Percentiles rank a stretch among this genome's conserved stretches.
phyloP scores from a whole-genome alignment of 2,113 vertebrate species.

The Actenoides hombroni region DNA sequence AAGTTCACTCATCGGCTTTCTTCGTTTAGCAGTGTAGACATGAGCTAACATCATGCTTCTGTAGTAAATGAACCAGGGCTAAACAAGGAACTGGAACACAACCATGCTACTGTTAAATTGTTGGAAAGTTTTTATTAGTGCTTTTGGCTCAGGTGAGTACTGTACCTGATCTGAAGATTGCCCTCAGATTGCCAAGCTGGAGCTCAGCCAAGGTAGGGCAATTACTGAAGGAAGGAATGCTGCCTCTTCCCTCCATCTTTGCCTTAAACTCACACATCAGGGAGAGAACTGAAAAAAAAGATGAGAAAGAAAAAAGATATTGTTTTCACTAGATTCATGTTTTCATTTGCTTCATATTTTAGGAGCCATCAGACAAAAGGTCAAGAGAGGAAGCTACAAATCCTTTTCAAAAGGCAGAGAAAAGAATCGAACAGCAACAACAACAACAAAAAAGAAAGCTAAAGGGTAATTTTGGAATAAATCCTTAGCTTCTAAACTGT shows the following conservation, averaged over 20 bases:
- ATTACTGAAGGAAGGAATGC: background rate
- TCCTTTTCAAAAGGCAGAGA: constrained; percentile 40
- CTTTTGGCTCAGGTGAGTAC: background rate
- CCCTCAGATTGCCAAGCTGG: background rate
- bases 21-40: background rate
- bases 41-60: background rate
- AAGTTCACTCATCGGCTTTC: background rate
- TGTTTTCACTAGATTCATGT: constrained; percentile 31
- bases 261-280: background rate
- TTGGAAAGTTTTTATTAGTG: background rate
- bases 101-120: background rate
- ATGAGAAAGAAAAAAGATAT: constrained; percentile 5
- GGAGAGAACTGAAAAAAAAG: constrained; percentile 3
- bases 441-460: background rate
- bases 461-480: constrained; percentile 62
- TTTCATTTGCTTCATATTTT: constrained; percentile 61
- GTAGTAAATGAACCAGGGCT: background rate
- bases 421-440: constrained; percentile 3
- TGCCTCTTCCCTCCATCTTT: background rate
- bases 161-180: background rate
- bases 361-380: constrained; percentile 42
- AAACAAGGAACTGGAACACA: background rate
- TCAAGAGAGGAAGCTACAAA: constrained; percentile 51
- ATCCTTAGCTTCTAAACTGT: constrained; percentile 36
- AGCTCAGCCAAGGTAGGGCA: background rate